Conservation (phyloP, 2,113 vertebrate genomes). For the Arvicanthis niloticus region DNA sequence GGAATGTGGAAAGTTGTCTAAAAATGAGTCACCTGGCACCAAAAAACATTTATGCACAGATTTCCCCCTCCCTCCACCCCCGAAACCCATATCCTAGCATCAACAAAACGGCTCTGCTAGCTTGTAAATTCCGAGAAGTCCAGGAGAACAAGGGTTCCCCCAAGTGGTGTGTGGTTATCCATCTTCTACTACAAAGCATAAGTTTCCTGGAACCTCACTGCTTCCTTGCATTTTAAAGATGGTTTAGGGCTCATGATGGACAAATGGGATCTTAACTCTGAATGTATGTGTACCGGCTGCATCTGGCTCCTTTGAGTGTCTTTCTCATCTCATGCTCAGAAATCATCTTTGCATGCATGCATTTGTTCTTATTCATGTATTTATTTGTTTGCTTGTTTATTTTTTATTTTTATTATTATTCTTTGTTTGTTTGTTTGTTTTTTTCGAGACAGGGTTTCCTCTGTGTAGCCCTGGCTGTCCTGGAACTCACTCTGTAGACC, state of each 20-base stretch:
- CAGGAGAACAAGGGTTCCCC: background rate
- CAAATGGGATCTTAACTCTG: background rate
- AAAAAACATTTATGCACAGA: conserved; percentile 15
- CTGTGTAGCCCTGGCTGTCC: too few relatives aligned
- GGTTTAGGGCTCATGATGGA: background rate
- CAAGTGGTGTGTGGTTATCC: background rate
- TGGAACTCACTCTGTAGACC: too few relatives aligned
- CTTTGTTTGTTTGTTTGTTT: too few relatives aligned
- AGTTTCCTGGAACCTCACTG: background rate
- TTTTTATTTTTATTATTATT: too few relatives aligned
- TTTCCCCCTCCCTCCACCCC: background rate
- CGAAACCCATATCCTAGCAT: background rate
- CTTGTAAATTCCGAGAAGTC: background rate
- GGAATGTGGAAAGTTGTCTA: conserved; percentile 58
- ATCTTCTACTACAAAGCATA: background rate
- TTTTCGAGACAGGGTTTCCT: too few relatives aligned
- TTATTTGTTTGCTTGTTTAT: background rate
- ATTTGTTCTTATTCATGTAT: background rate
- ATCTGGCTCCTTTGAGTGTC: background rate
- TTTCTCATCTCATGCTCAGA: background rate
- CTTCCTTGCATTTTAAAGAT: background rate
- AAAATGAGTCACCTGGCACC: conserved; percentile 75
- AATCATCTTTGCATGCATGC: background rate
- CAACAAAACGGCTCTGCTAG: background rate
- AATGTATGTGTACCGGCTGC: background rate